phyloP scores from a whole-genome alignment of 2,797 vertebrate genomes.

The Oceanodroma leucorhoa region DNA sequence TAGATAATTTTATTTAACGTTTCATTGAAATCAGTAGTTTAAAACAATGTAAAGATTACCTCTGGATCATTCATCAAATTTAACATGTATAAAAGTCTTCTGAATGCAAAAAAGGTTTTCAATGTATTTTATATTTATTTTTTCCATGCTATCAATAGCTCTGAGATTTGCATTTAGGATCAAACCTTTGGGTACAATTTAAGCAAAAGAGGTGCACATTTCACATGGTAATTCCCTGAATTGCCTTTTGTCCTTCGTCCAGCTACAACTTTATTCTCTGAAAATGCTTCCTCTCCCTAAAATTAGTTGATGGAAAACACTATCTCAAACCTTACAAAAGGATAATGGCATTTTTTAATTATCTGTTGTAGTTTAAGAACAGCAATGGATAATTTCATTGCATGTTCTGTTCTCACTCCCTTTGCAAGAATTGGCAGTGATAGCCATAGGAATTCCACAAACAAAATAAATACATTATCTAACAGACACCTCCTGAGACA shows the following conservation, averaged over 20 bases:
- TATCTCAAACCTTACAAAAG: neutral
- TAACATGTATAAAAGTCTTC: neutral
- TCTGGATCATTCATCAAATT: neutral
- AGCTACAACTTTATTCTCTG: neutral
- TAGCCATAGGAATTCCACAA: neutral
- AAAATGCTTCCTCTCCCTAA: neutral
- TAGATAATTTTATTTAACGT: neutral
- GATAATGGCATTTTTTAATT: neutral
- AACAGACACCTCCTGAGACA: neutral
- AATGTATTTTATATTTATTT: neutral
- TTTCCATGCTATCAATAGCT: neutral
- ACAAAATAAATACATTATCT: neutral
- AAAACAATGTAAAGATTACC: neutral
- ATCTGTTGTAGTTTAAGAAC: neutral
- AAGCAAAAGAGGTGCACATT: neutral
- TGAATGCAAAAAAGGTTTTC: neutral
- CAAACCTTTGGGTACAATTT: neutral
- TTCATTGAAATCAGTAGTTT: neutral
- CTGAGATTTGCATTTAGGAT: neutral
- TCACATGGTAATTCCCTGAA: fast-evolving
- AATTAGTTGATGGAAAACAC: neutral
- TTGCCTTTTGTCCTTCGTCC: neutral
- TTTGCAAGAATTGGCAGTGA: neutral
- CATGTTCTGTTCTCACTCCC: neutral
- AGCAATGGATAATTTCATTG: neutral